Base-by-base conservation (phyloP, 2,888 invertebrate species). In the Zaprionus lineosus region DNA sequence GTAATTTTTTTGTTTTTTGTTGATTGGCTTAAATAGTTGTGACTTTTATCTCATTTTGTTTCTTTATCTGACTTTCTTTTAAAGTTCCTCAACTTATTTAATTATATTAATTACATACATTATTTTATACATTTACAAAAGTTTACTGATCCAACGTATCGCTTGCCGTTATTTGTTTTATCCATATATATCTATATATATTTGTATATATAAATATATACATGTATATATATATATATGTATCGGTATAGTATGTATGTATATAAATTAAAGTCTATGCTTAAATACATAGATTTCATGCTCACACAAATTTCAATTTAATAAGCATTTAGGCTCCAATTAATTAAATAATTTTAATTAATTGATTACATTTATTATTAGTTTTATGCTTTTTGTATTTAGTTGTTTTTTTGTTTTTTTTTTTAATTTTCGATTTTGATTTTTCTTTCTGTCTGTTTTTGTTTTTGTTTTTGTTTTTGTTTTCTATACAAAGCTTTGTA, bases 251-350 rank as follows among this genome's bases (percentile, higher is more conserved):
- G n/a, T 37, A 24, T 29, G n/a, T 31, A 12, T 51, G 29, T 58
- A 19, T 53, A 57, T 68, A 69, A 75, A 66, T 83, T 81, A 83
- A 64, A 67, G 31, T 64, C 85, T 81, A 81, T 64, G 52, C 81
- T 81, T 81, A 81, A 85, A 85, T 74, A 74, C 75, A 74, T 83
- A 78, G 83, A 79, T 69, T 75, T 73, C 73, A 74, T 73, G 64
- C 63, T 74, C 66, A 51, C 57, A 84, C 60, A 84, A 58, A 74
- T 60, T 64, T 67, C 48, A 68, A 51, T 74, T 68, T 47, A 63
- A 61, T 68, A 62, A 78, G 64, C 81, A 70, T 73, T 60, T 39
- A 60, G 67, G 63, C n/a, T n/a, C n/a, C n/a, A n/a, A n/a, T 84
- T 67, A 67, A 60, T 69, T 73, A 62, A 61, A 62, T 73, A 70